Percentiles rank a stretch among this genome's conserved stretches.
Evolutionary conservation across 1,140 invertebrate species (phyloP).

Genomic region (Drosophila yakuba): DNA sequence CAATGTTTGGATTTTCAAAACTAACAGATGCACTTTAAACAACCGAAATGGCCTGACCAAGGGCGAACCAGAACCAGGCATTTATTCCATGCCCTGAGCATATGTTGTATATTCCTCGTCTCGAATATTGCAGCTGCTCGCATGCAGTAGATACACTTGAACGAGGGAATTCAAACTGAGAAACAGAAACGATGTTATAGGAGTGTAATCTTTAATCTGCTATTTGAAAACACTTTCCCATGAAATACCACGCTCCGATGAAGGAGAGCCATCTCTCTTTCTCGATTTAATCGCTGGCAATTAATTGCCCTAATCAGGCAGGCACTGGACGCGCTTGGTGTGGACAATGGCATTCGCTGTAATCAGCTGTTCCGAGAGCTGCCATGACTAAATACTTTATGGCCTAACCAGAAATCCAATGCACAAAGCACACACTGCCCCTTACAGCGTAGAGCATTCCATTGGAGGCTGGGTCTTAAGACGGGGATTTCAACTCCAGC

Average conservation of each 20-base stretch:
- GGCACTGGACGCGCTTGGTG: slow-evolving; percentile 42
- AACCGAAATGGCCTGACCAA: background rate
- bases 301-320: slow-evolving; percentile 78
- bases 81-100: slow-evolving; percentile 1
- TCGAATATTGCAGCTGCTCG: slow-evolving; percentile 3
- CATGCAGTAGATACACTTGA: background rate
- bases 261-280: slow-evolving; percentile 9
- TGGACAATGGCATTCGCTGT: slow-evolving; percentile 50
- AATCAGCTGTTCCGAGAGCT: slow-evolving; percentile 72
- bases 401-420: slow-evolving; percentile 32
- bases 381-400: slow-evolving; percentile 52
- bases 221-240: slow-evolving; percentile 36
- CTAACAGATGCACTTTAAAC: background rate
- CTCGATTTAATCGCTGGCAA: slow-evolving; percentile 53
- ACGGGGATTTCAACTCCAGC: slow-evolving; percentile 15
- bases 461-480: slow-evolving; percentile 10
- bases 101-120: slow-evolving; percentile 22
- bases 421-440: slow-evolving; percentile 8
- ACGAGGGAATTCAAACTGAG: slow-evolving; percentile 1
- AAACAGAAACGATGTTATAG: slow-evolving; percentile 4
- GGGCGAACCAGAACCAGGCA: background rate
- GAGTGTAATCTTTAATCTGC: slow-evolving; percentile 32
- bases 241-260: slow-evolving; percentile 1
- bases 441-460: slow-evolving; percentile 9
- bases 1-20: background rate